phyloP scores from a whole-genome alignment of 2,888 invertebrate genomes.

The Protonemura montana region DNA sequence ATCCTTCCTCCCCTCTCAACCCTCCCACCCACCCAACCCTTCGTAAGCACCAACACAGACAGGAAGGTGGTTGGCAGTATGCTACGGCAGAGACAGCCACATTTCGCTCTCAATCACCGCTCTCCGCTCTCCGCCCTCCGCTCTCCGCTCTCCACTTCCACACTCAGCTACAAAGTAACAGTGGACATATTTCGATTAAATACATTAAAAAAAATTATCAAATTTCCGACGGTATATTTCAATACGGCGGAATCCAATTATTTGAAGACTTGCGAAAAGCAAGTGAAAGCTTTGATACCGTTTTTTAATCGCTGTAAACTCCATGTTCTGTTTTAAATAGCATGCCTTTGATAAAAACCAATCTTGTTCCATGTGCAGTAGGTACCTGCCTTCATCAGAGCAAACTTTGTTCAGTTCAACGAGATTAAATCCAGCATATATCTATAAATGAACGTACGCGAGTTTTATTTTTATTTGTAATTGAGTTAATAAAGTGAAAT shows the following conservation, averaged over 20 bases:
- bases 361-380: background rate
- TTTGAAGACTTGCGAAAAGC: constrained; percentile 13
- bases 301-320: background rate
- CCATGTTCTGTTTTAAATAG: constrained; percentile 26
- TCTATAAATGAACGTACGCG: too few species aligned
- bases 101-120: background rate
- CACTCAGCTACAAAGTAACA: background rate
- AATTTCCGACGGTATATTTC: constrained; percentile 34
- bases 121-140: background rate
- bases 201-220: constrained; percentile 23
- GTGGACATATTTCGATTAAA: constrained; percentile 1
- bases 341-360: constrained; percentile 15
- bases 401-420: background rate
- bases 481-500: background rate
- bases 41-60: background rate
- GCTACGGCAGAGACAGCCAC: background rate
- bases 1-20: background rate
- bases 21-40: background rate
- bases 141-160: background rate
- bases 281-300: constrained; percentile 32
- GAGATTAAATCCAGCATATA: background rate
- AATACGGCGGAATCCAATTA: constrained; percentile 33
- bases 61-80: background rate
- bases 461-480: background rate
- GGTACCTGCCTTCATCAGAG: background rate